phyloP scores from a whole-genome alignment of 2,888 invertebrate species.

The Rosalia funebris region DNA sequence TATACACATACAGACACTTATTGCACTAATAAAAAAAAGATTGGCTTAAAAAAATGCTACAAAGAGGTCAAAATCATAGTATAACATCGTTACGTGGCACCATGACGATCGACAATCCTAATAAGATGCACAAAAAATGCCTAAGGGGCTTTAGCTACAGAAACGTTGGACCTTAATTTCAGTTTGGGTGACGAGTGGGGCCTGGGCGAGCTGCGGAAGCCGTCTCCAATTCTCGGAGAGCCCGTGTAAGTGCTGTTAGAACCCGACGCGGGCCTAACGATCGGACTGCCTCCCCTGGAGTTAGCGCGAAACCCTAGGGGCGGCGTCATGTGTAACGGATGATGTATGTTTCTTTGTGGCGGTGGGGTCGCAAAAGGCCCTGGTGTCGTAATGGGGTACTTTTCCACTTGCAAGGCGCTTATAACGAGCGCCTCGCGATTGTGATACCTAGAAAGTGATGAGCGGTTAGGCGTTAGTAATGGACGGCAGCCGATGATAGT shows the following conservation, averaged over 20 bases:
- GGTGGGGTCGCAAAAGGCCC: slow-evolving; percentile 83
- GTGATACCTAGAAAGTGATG: slow-evolving; percentile 78
- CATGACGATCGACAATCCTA: no score
- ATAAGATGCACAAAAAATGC: no score
- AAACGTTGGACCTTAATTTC: slow-evolving; percentile 81
- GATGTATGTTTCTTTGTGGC: slow-evolving; percentile 69
- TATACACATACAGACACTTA: no score
- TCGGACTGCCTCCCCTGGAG: slow-evolving; percentile 67
- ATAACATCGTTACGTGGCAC: no score
- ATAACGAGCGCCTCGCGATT: slow-evolving; percentile 92
- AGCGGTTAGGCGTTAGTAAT: slow-evolving; percentile 23
- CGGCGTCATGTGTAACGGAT: slow-evolving; percentile 74
- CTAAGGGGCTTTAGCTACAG: slow-evolving; percentile 24
- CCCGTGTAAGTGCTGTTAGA: slow-evolving; percentile 70
- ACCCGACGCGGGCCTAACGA: slow-evolving; percentile 71
- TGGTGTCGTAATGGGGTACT: slow-evolving; percentile 89
- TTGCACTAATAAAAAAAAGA: no score
- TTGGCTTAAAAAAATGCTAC: no score
- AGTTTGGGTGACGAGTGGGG: slow-evolving; percentile 90
- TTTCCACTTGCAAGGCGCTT: slow-evolving; percentile 92
- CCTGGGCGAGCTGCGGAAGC: slow-evolving; percentile 68
- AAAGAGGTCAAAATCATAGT: no score
- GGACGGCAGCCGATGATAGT: slow-evolving; percentile 5
- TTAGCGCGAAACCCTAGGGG: slow-evolving; percentile 66
- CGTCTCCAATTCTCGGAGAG: slow-evolving; percentile 69